Base-by-base conservation (phyloP, 1,140 invertebrate species). In the Pissodes strobi region DNA sequence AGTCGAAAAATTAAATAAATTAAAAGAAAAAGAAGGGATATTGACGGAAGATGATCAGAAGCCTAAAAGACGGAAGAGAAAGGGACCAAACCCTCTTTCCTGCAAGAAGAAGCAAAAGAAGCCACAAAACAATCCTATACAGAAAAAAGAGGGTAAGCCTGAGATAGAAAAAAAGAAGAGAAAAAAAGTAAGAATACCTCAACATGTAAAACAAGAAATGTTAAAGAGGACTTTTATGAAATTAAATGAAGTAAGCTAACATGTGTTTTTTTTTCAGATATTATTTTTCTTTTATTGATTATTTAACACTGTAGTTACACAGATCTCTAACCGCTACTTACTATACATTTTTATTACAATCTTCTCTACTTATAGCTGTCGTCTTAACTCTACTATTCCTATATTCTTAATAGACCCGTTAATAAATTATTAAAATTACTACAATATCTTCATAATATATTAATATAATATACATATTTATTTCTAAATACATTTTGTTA, bases 21-120 rank as follows among this genome's bases (percentile, higher is more conserved):
- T 89, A 66, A 89, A 88, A 78, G 74, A 84, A 71, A 73, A 72
- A 59, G 77, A 72, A 46, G 81, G 82, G 15, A 67, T 82, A 67
- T 43, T 80, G 0, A 76, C 82, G 66, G 72, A 77, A 64, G 71
- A 78, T 1, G 41, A 68, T 41, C 43, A 45, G 10, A 80, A 74
- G 68, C 77, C 75, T 22, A 88, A 83, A 53, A 83, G 81, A 48
- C 86, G 84, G 59, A 87, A 86, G 70, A 83, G 81, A 67, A 84
- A 84, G 69, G 88, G 88, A 17, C 91, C 93, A 0, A 96, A 96
- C 84, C 93, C 94, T 0, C 76, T 96, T 19, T 95, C 93, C 52
- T 94, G 92, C 79, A 90, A 93, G 73, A 95, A 94, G 76, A 94
- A 93, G 68, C 92, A 92, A 77, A 85, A 86, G 70, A 84, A 83